phyloP scores from a whole-genome alignment of 2,888 invertebrate species.

The Autographa pulchrina region DNA sequence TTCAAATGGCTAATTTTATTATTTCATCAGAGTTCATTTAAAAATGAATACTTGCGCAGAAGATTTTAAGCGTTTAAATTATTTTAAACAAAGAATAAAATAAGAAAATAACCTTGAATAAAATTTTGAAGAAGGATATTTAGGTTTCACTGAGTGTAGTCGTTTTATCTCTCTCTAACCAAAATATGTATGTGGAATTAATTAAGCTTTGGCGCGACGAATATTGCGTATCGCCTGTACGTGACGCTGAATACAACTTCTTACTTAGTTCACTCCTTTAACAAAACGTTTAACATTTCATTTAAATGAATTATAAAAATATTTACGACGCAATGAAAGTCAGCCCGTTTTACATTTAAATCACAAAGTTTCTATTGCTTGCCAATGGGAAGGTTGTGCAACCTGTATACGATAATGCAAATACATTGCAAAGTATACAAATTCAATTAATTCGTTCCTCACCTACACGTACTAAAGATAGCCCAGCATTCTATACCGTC shows the following conservation, averaged over 20 bases:
- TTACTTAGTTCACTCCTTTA: conserved; percentile 26
- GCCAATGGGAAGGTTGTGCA: conserved; percentile 46
- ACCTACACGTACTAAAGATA: conserved; percentile 36
- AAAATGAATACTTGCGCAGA: too few relatives aligned
- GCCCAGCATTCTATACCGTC: conserved; percentile 34
- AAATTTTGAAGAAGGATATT: conserved; percentile 12
- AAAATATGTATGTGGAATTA: conserved; percentile 32
- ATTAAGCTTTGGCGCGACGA: conserved; percentile 47
- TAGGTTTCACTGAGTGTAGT: conserved; percentile 8
- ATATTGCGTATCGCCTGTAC: conserved; percentile 40
- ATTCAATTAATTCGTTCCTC: conserved; percentile 48
- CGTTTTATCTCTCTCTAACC: conserved; percentile 29
- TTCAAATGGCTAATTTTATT: too few relatives aligned
- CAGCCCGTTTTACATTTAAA: conserved; percentile 51
- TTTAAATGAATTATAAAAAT: conserved; percentile 41
- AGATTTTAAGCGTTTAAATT: too few relatives aligned
- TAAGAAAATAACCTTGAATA: not conserved
- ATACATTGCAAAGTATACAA: conserved; percentile 39
- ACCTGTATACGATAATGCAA: conserved; percentile 40
- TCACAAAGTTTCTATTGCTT: conserved; percentile 49
- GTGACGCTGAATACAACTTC: conserved; percentile 37
- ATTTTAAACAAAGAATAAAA: too few relatives aligned
- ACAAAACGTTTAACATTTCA: conserved; percentile 21
- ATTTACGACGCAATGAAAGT: conserved; percentile 46
- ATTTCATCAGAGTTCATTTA: too few relatives aligned